Evolutionary conservation across 2,113 vertebrate genomes (phyloP), one percentile per base, ranked within the genome.

Genomic region (Felis chaus): DNA sequence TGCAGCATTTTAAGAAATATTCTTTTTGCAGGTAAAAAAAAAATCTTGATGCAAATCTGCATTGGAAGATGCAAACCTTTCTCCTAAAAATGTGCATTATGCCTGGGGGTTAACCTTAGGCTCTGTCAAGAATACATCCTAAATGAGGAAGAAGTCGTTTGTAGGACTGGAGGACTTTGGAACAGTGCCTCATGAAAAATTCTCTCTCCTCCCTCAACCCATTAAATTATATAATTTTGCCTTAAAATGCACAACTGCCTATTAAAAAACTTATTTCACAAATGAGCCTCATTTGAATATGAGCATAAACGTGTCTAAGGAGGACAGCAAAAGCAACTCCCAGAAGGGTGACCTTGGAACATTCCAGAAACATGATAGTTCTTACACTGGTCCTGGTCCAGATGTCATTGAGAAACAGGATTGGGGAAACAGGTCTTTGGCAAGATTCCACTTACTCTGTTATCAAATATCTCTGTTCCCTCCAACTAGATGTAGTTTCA

Each of bases 141-240:
- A 95, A 98, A 96, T 95, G 66, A 96, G 88, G 71, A 98, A 95
- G 71, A 88, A 93, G 82, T 74, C 48, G 31, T 86, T 91, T 97
- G 25, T 27, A 95, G 69, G 84, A 85, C 45, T 84, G 65, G 61
- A 78, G 36, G 73, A 87, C 69, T 94, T 71, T 98, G 78, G 74
- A 96, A 93, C 21, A 92, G 68, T 76, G 81, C 53, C 82, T 92
- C 83, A 3, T 96, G 71, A 92, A 97, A 97, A 94, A 97, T 55
- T 71, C 73, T 31, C 57, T 95, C 66, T 93, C 27, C 7, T 94
- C 1, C 83, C 39, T 6, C 68, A 94, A 19, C 21, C 39, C 8
- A 81, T 85, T 84, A 94, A 92, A 78, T 96, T 95, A 88, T 82
- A 65, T 74, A 48, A 82, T 94, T 96, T 97, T 91, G 6, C 39